Evolutionary conservation across 2,888 invertebrate species (phyloP), one percentile per base, ranked within the genome.

Genomic region (Hirtodrosophila confusa): DNA sequence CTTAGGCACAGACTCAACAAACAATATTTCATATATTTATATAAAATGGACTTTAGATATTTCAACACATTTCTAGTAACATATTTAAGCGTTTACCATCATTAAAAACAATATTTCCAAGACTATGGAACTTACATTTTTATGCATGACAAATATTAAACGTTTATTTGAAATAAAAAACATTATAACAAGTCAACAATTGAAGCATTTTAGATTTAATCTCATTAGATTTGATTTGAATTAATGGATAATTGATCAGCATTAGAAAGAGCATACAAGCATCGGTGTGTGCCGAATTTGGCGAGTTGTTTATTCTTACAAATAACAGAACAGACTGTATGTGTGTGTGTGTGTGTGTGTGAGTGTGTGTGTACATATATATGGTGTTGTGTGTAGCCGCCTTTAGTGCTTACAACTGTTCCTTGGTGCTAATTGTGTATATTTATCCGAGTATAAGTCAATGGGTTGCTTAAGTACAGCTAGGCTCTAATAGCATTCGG

Each of bases 391-490:
- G 17, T 56, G 12, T 35, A 27, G 27, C 0, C 6, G 6, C 27
- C 27, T 27, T 27, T 27, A 27, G 11, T 10, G 37, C 12, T 48
- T 45, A 33, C 8, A 49, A 43, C 23, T 58, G 35, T 35, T 47
- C 36, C 31, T 35, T 49, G 43, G 17, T 17, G 17, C 1, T 17
- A 17, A 17, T 17, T 17, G 17, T 17, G 2, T 17, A 17, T 17
- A 17, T 17, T 17, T 17, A 17, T 17, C 17, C 24, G 33, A 56
- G 37, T 57, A 17, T 17, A 67, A 58, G 67, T 61, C 37, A 39
- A 61, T 49, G 50, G 51, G 41, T 74, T 39, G 57, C 40, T 75
- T 73, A 73, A 75, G 75, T 75, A 73, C 73, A 65, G 49, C 33
- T 60, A 65, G 49, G 44, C 37, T 35, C 57, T 50, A 63, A 40